Evolutionary conservation across 2,797 vertebrate genomes (phyloP).

Genomic region (Champsocephalus esox): DNA sequence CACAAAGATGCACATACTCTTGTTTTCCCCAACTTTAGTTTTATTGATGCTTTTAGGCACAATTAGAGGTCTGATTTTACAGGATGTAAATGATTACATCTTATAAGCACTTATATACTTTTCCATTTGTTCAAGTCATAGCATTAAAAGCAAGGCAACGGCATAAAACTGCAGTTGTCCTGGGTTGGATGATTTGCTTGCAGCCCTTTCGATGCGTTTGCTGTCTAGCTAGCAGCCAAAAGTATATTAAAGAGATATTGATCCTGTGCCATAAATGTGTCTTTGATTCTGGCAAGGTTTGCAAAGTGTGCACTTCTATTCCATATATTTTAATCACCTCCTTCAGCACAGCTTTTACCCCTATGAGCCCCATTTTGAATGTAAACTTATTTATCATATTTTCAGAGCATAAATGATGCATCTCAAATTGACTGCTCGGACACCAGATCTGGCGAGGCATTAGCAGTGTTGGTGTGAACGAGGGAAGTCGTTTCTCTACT

Average conservation of each 20-base stretch:
- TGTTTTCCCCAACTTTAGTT: constrained; percentile 3
- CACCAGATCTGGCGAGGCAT: constrained; percentile 67
- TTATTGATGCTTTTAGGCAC: background rate
- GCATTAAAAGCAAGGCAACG: too few relatives aligned
- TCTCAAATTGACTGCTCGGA: constrained; percentile 58
- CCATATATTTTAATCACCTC: constrained; percentile 10
- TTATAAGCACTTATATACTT: background rate
- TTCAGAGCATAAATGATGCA: constrained; percentile 41
- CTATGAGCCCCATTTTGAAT: background rate
- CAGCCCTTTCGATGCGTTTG: background rate
- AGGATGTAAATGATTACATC: background rate
- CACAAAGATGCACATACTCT: background rate
- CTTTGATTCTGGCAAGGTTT: background rate
- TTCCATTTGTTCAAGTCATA: background rate
- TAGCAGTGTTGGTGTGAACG: constrained; percentile 74
- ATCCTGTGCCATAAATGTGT: background rate
- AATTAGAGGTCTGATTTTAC: background rate
- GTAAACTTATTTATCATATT: constrained; percentile 17
- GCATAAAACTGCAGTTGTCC: background rate
- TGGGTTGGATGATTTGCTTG: background rate
- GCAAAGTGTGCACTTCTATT: background rate
- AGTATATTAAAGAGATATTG: background rate
- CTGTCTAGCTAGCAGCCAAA: background rate
- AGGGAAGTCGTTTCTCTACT: constrained; percentile 73
- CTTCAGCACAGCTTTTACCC: background rate